phyloP scores from a whole-genome alignment of 2,797 vertebrate species.

The Thalassophryne amazonica region DNA sequence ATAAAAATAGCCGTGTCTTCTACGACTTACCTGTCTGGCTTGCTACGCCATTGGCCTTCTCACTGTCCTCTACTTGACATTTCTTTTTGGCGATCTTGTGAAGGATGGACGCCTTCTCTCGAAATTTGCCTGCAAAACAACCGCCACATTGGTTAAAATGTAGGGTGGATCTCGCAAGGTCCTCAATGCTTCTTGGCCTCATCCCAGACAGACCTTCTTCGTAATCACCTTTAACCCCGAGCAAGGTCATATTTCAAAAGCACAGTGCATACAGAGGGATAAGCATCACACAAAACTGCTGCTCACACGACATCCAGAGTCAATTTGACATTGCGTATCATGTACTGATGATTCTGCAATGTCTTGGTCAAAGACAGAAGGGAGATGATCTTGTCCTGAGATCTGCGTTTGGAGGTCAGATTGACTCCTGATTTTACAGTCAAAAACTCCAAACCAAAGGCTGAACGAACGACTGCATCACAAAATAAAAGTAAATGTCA shows the following conservation, averaged over 20 bases:
- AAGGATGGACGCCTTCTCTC: conserved; percentile 96
- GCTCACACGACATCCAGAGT: conserved; percentile 33
- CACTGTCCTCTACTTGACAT: conserved; percentile 93
- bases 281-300: conserved; percentile 32
- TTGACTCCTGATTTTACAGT: conserved; percentile 14
- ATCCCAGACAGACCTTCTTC: conserved; percentile 24
- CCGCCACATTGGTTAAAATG: conserved; percentile 11
- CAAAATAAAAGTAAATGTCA: background rate
- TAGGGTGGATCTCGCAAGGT: background rate
- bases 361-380: conserved; percentile 42
- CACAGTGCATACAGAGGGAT: conserved; percentile 5
- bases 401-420: conserved; percentile 44
- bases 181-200: conserved; percentile 4
- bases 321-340: conserved; percentile 54
- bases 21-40: conserved; percentile 88
- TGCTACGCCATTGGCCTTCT: conserved; percentile 89
- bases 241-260: conserved; percentile 45
- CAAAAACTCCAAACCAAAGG: conserved; percentile 25
- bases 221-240: conserved; percentile 46
- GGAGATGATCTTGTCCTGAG: conserved; percentile 34
- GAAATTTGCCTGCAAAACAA: conserved; percentile 88
- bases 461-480: conserved; percentile 7
- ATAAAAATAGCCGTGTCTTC: too few species aligned
- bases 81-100: conserved; percentile 99
- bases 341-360: conserved; percentile 68